Conservation (phyloP, 2,113 vertebrate genomes). For the Argyrosomus japonicus region DNA sequence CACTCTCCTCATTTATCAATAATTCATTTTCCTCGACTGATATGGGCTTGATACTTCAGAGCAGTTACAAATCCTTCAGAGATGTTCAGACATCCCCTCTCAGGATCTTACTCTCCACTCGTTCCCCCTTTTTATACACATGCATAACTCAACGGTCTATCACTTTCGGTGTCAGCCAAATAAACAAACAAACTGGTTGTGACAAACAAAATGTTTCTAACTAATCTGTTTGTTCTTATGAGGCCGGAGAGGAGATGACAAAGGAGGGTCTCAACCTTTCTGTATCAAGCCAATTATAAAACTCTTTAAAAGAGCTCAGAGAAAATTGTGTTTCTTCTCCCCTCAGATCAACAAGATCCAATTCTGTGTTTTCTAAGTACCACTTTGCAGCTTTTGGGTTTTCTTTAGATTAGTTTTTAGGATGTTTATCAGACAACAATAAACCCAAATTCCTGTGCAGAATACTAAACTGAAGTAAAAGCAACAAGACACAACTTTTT, state of each 20-base stretch:
- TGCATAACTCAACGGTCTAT: not conserved
- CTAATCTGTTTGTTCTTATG: not conserved
- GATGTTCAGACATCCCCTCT: conserved; percentile 11
- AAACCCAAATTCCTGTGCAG: not conserved
- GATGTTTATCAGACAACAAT: not conserved
- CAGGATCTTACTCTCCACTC: not conserved
- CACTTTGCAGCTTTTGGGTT: not conserved
- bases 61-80: conserved; percentile 27
- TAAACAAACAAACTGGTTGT: conserved; percentile 19
- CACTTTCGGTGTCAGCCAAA: conserved; percentile 26
- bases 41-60: conserved; percentile 22
- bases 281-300: conserved; percentile 14
- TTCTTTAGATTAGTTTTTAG: conserved; percentile 1
- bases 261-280: not conserved
- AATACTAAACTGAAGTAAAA: not conserved
- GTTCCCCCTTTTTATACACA: not conserved
- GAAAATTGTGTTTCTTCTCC: not conserved
- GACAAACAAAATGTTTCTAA: conserved; percentile 37
- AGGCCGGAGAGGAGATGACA: not conserved
- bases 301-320: not conserved
- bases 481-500: not conserved
- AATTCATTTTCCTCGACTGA: conserved; percentile 49
- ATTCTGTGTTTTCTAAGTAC: not conserved
- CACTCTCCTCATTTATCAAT: conserved; percentile 29
- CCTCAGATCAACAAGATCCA: not conserved